Base-by-base conservation (phyloP, 2,113 vertebrate genomes). In the Myodes glareolus region DNA sequence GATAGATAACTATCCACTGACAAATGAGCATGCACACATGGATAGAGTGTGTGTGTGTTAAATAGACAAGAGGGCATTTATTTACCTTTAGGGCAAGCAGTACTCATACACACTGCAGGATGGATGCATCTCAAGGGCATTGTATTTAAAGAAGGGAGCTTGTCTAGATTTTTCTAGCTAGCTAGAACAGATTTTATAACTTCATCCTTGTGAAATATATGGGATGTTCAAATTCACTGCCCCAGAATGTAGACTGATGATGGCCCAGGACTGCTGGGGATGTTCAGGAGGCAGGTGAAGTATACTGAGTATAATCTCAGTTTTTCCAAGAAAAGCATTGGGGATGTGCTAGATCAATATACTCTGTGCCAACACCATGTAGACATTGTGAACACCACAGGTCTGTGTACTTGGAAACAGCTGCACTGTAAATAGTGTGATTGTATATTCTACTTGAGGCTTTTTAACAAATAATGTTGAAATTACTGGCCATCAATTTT, bases 21-120 rank as follows among this genome's bases (percentile, higher is more conserved):
- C 27, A 72, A 36, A 61, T 4, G 4, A 61, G 0, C 16, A 42
- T 6, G n/a, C 75, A 17, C 31, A 27, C 23, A n/a, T 50, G 47
- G 47, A 55, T 55, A 55, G 13, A 55, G n/a, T n/a, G 13, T 33
- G 27, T 31, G 72, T 27, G 33, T 23, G 31, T 2, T 47, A 77
- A 7, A 2, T 27, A 27, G 3, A 8, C 12, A 39, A 1, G 25
- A 3, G 16, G 16, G 12, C 70, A 58, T 58, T 52, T 8, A 58
- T 78, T 72, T 3, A 27, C 1, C 1, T 12, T 27, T 33, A 3
- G 50, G 33, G 73, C 5, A 78, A 58, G 4, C 6, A 50, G 23
- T 11, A 52, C 12, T 36, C 13, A 17, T 7, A 72, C n/a, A n/a
- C n/a, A 0, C 0, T n/a, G n/a, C n/a, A n/a, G n/a, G n/a, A n/a